Evolutionary conservation across 92 coral and sea anemone genomes (phyloP).

Genomic region (Phenganax marumi): DNA sequence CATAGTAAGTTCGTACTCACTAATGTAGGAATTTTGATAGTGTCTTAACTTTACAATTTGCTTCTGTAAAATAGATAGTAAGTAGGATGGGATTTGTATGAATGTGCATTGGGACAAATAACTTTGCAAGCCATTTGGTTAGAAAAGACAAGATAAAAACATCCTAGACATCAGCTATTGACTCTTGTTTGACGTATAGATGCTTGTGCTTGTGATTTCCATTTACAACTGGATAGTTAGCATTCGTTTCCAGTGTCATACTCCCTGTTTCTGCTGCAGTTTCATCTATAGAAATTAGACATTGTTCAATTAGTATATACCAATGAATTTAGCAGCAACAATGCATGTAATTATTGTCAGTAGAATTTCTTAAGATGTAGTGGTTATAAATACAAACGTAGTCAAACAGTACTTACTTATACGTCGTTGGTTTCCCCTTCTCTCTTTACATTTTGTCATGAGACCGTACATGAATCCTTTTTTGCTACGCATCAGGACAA

Average conservation of each 20-base stretch:
- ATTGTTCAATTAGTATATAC: background rate
- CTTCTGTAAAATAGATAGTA: too few relatives aligned
- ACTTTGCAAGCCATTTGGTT: background rate
- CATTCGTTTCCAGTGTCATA: background rate
- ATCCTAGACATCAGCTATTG: background rate
- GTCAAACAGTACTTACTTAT: background rate
- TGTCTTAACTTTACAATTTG: too few relatives aligned
- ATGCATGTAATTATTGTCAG: too few relatives aligned
- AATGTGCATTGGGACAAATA: too few relatives aligned
- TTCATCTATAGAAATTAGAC: background rate
- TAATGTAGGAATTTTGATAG: too few relatives aligned
- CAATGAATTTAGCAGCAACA: too few relatives aligned
- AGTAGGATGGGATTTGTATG: too few relatives aligned
- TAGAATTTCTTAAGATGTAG: background rate
- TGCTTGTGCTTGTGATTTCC: background rate
- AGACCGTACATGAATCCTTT: conserved; percentile 35
- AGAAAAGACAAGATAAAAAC: background rate
- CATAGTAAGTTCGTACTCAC: too few relatives aligned
- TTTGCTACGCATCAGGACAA: conserved; percentile 30
- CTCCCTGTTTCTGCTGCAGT: conserved; percentile 1
- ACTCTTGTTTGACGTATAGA: background rate
- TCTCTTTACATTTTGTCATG: conserved; percentile 17
- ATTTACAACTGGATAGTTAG: background rate
- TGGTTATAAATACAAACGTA: background rate
- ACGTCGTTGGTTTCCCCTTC: background rate